Percentiles rank a stretch among this genome's conserved stretches.
Conservation (phyloP, 2,888 invertebrate genomes). For the Hirudinaria manillensis region DNA sequence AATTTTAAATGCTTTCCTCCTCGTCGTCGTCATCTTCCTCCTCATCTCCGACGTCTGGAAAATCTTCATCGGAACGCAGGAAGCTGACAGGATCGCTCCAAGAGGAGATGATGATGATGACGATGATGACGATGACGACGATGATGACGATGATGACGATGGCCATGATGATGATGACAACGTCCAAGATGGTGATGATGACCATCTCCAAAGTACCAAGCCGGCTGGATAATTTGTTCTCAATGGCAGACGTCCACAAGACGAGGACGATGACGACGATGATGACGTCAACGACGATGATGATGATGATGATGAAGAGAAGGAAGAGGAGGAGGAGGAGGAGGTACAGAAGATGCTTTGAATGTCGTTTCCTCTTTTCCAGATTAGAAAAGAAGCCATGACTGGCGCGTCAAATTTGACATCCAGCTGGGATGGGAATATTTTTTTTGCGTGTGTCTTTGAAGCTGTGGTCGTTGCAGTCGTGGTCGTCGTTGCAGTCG, state of each 20-base stretch:
- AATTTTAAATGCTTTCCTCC: too few relatives aligned
- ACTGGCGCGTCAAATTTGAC: too few relatives aligned
- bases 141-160: not conserved
- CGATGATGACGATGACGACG: not conserved
- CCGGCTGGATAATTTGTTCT: too few relatives aligned
- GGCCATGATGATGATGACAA: not conserved
- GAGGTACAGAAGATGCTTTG: not conserved
- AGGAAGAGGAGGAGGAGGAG: not conserved
- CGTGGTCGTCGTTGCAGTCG: too few relatives aligned
- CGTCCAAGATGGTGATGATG: conserved; percentile 8
- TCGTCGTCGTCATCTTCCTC: too few relatives aligned
- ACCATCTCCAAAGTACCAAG: not conserved
- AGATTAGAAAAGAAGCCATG: too few relatives aligned
- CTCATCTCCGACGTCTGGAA: too few relatives aligned
- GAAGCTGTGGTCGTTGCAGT: too few relatives aligned
- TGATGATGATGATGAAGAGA: conserved; percentile 4
- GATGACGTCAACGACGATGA: conserved; percentile 2
- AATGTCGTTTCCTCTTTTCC: too few relatives aligned
- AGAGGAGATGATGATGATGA: not conserved
- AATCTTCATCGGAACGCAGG: not conserved
- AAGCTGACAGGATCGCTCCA: not conserved
- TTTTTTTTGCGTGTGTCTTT: too few relatives aligned
- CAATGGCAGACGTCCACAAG: not conserved
- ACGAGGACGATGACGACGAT: conserved; percentile 2
- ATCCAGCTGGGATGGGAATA: too few relatives aligned